These are phyloP conservation scores for Tetramorium simillimum DNA, from an alignment of 1,140 invertebrate genomes.

Conservation along the genomic window DNA sequence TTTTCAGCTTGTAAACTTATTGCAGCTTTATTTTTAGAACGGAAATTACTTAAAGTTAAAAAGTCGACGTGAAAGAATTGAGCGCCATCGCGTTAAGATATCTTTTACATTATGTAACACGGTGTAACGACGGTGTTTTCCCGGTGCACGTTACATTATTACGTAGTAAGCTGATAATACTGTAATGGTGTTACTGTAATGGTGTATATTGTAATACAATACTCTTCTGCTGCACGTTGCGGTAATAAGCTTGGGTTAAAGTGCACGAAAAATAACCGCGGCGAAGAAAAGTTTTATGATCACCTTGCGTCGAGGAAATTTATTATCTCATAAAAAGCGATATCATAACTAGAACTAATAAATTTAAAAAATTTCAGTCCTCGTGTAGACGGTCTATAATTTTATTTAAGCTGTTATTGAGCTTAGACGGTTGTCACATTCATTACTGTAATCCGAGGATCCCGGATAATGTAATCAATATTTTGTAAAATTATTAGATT, in stretches of 20 bases:
- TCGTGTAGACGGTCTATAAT: neutral
- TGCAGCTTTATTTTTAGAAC: neutral
- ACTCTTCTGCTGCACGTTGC: neutral
- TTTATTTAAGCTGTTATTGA: neutral
- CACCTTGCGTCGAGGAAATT: neutral
- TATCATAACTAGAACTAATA: neutral
- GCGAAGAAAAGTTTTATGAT: neutral
- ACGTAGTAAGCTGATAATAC: constrained; percentile 18
- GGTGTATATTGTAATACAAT: constrained; percentile 14
- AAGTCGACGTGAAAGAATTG: neutral
- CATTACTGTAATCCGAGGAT: neutral
- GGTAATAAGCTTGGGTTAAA: constrained; percentile 26
- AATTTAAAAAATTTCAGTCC: neutral
- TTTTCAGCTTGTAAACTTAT: neutral
- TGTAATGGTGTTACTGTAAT: constrained; percentile 23
- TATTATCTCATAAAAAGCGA: neutral
- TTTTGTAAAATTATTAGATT: neutral
- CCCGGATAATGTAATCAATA: neutral
- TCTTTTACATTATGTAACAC: constrained; percentile 17
- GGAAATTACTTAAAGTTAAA: neutral
- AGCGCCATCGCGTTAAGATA: neutral
- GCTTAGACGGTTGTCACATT: neutral
- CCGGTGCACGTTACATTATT: constrained; percentile 26
- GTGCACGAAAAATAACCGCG: neutral
- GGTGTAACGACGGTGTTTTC: neutral